Evolutionary conservation across 2,888 invertebrate species (phyloP).

Genomic region (Zelleria hepariella): DNA sequence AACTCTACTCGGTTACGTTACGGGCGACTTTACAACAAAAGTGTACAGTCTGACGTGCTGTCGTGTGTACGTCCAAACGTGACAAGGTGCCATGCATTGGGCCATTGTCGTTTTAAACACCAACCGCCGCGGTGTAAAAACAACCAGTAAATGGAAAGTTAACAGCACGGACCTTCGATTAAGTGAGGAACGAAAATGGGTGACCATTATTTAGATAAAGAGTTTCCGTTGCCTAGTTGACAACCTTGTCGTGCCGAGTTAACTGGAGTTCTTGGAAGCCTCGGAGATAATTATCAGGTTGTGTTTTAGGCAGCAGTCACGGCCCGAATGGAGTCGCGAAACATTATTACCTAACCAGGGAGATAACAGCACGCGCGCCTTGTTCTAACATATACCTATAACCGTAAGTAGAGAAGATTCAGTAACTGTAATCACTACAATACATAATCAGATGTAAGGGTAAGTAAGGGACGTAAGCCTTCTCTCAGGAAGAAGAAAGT

Average conservation of each 20-base stretch:
- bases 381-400: not conserved
- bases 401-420: not conserved
- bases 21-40: too few species aligned
- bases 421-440: too few species aligned
- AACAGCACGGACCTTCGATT: not conserved
- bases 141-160: not conserved
- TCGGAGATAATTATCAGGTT: not conserved
- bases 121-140: not conserved
- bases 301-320: not conserved
- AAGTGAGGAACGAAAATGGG: not conserved
- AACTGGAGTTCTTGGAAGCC: not conserved
- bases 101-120: not conserved
- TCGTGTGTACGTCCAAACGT: too few species aligned
- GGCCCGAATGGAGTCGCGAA: not conserved
- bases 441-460: too few species aligned
- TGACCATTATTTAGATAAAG: not conserved
- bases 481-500: too few species aligned
- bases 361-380: not conserved
- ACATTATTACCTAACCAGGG: conserved; percentile 1
- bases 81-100: too few species aligned
- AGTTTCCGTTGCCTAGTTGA: not conserved
- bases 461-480: too few species aligned
- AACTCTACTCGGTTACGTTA: too few species aligned
- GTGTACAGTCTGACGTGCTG: too few species aligned
- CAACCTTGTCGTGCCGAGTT: not conserved